Evolutionary conservation across 2,797 vertebrate species (phyloP).

Genomic region (Smutsia gigantea): DNA sequence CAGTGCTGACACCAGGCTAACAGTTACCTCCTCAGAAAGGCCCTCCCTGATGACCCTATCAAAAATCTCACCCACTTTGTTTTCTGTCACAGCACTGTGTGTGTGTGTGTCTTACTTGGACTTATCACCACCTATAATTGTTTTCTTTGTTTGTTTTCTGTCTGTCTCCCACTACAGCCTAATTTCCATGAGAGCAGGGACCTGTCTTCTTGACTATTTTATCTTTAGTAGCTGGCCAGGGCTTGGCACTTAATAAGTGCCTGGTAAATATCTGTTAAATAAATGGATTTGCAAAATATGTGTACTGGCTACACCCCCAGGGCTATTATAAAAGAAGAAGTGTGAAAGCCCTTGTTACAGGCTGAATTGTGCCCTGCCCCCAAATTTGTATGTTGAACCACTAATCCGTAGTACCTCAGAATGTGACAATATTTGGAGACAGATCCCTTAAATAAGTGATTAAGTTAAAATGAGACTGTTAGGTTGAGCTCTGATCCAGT

Average conservation of each 20-base stretch:
- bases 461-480: neutral
- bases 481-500: neutral
- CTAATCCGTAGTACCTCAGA: neutral
- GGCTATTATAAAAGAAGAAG: neutral
- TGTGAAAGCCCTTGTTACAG: neutral
- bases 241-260: neutral
- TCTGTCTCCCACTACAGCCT: neutral
- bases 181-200: neutral
- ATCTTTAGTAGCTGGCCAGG: neutral
- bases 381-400: neutral
- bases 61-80: neutral
- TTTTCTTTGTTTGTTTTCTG: neutral
- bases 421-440: neutral
- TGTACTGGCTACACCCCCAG: neutral
- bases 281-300: neutral
- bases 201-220: neutral
- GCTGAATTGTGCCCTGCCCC: neutral
- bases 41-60: neutral
- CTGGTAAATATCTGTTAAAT: conserved; percentile 1
- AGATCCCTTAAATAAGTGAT: neutral
- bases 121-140: neutral
- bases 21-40: neutral
- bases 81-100: neutral
- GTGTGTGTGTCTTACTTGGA: neutral
- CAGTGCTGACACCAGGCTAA: neutral